Conservation (phyloP, 2,113 vertebrate species). For the Etia nguti region DNA sequence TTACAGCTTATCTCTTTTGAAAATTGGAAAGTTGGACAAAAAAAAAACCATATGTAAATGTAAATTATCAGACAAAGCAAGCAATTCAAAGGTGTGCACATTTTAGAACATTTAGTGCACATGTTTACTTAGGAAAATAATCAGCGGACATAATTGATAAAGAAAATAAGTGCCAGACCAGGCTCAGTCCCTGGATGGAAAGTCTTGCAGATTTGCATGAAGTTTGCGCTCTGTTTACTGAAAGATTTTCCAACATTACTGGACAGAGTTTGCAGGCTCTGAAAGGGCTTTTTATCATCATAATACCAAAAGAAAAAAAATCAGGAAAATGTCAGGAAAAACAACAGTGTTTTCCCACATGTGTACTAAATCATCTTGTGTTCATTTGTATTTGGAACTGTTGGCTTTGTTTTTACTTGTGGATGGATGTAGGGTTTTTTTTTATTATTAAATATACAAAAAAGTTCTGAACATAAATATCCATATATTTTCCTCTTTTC, state of each 20-base stretch:
- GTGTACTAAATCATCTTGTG: background rate
- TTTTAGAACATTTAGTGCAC: background rate
- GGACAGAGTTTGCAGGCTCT: background rate
- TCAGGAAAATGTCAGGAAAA: background rate
- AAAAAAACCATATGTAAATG: background rate
- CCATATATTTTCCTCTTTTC: background rate
- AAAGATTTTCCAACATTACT: background rate
- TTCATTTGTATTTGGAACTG: background rate
- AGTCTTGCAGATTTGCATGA: background rate
- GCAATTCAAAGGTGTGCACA: background rate
- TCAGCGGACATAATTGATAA: background rate
- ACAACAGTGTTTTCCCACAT: background rate
- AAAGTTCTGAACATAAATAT: background rate
- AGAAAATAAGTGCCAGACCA: background rate
- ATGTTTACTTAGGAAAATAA: background rate
- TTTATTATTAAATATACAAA: background rate
- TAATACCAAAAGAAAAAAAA: background rate
- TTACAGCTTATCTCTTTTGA: background rate
- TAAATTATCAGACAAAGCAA: background rate
- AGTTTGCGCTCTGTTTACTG: background rate
- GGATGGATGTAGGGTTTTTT: rapidly evolving
- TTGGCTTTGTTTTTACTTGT: background rate
- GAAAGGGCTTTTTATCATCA: background rate
- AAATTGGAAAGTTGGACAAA: background rate
- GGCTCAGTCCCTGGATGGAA: background rate